Evolutionary conservation across 2,113 vertebrate species (phyloP).

Genomic region (Macaca nemestrina): DNA sequence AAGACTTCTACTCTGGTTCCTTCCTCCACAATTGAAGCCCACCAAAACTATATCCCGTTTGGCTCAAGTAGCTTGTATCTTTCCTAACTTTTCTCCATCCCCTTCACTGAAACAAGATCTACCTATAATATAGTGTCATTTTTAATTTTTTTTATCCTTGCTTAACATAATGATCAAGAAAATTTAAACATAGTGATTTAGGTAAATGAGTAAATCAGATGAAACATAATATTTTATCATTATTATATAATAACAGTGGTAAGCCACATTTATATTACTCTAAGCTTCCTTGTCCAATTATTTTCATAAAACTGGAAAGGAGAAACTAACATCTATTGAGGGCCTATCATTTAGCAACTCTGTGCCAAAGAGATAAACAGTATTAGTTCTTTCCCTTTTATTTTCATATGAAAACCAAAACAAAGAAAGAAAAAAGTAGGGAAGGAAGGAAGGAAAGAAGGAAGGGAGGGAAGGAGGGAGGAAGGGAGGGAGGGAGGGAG

Average conservation of each 20-base stretch:
- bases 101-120: conserved; percentile 24
- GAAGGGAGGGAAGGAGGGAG: background rate
- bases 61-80: background rate
- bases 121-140: background rate
- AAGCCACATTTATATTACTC: conserved; percentile 5
- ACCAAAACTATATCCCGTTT: background rate
- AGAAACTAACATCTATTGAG: background rate
- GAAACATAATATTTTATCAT: conserved; percentile 36
- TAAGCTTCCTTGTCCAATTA: background rate
- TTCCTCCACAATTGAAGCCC: background rate
- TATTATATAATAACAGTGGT: conserved; percentile 31
- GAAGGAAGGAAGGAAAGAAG: background rate
- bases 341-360: background rate
- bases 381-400: background rate
- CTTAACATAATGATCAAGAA: conserved; percentile 38
- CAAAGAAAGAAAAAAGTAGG: background rate
- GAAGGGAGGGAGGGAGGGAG: background rate
- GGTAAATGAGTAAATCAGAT: background rate
- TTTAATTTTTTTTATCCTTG: conserved; percentile 5
- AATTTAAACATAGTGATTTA: conserved; percentile 31
- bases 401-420: conserved; percentile 18
- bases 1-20: background rate
- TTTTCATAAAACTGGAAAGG: conserved; percentile 15
- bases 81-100: background rate
- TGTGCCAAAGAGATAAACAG: background rate